A percentile compares a stretch with the other conserved stretches of the same genome.
These are phyloP conservation scores for Myiotriccus ornatus DNA, from an alignment of 2,797 vertebrate genomes.

Conservation along the genomic window DNA sequence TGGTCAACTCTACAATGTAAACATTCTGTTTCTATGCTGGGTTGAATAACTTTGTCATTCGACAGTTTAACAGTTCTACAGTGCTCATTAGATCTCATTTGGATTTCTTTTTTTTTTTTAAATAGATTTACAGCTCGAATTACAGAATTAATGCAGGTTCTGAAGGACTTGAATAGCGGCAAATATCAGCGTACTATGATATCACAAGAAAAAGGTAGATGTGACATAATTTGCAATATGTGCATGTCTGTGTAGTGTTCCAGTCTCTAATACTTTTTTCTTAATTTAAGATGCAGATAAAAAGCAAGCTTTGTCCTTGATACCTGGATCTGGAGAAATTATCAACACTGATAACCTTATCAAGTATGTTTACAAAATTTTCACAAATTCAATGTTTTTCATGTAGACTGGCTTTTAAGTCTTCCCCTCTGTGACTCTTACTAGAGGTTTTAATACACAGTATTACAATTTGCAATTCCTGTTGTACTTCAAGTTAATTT, in stretches of 20 bases:
- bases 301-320: slow-evolving; percentile 73
- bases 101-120: not conserved
- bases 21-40: not conserved
- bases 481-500: not conserved
- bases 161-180: slow-evolving; percentile 92
- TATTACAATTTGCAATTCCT: not conserved
- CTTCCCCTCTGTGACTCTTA: not conserved
- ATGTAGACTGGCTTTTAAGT: not conserved
- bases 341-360: slow-evolving; percentile 90
- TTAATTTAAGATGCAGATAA: slow-evolving; percentile 71
- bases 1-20: not conserved
- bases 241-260: not conserved
- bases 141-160: slow-evolving; percentile 93
- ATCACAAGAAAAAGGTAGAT: slow-evolving; percentile 85
- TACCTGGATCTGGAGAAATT: slow-evolving; percentile 89
- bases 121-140: slow-evolving; percentile 93
- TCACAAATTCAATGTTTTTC: not conserved
- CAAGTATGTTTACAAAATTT: slow-evolving; percentile 79
- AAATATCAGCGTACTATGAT: slow-evolving; percentile 97
- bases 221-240: not conserved
- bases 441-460: not conserved
- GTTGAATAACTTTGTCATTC: not conserved
- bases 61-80: not conserved
- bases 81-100: not conserved
- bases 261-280: slow-evolving; percentile 34